phyloP scores from a whole-genome alignment of 2,797 vertebrate genomes.

The Selene dorsalis region DNA sequence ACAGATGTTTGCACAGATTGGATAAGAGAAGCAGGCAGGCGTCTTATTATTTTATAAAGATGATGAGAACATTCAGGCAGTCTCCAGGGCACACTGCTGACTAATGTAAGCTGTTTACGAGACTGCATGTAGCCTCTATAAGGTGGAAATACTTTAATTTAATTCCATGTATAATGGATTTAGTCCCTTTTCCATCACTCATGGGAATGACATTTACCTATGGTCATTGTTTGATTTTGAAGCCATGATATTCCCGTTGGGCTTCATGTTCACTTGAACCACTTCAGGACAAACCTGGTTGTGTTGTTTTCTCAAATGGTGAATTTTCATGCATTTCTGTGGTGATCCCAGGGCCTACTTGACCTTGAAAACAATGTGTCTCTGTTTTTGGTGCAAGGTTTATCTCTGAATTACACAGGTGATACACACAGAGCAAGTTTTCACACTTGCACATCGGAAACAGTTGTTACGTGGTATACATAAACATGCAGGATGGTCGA shows the following conservation, averaged over 20 bases:
- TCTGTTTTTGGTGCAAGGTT: background rate
- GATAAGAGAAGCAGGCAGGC: conserved; percentile 19
- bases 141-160: background rate
- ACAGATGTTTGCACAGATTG: conserved; percentile 12
- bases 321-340: background rate
- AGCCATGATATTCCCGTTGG: background rate
- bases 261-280: background rate
- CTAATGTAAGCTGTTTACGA: background rate
- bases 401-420: background rate
- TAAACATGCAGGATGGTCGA: background rate
- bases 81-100: background rate
- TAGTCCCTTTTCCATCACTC: background rate
- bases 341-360: background rate
- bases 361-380: background rate
- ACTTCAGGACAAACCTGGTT: background rate
- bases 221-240: background rate
- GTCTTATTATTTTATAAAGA: conserved; percentile 27
- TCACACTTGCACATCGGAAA: background rate
- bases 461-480: background rate
- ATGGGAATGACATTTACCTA: background rate
- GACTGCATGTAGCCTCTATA: too few species aligned
- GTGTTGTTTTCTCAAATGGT: conserved; percentile 1
- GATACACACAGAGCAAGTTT: background rate
- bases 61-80: conserved; percentile 11
- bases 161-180: background rate